Conservation (phyloP, 2,797 vertebrate species). For the Pipistrellus nathusii region DNA sequence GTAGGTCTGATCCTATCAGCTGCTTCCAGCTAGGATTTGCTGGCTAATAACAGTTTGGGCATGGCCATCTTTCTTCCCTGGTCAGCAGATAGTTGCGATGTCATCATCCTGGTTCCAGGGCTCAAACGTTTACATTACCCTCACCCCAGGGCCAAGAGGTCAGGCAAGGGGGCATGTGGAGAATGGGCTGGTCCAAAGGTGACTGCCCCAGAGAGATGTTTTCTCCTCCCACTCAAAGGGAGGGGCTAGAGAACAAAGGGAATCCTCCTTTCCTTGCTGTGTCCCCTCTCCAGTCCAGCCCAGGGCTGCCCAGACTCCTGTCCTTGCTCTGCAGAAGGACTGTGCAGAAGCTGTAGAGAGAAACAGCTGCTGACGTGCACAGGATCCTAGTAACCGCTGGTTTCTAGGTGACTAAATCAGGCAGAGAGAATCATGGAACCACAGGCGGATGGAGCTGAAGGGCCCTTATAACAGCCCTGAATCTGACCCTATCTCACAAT, state of each 20-base stretch:
- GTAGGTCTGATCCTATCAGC: conserved; percentile 8
- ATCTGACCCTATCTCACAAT: neutral
- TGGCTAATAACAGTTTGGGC: neutral
- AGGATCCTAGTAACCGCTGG: conserved; percentile 71
- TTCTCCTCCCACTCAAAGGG: neutral
- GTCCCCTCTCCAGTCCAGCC: neutral
- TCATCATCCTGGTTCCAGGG: neutral
- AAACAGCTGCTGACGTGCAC: conserved; percentile 17
- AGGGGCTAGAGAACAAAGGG: neutral
- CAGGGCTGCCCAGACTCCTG: neutral
- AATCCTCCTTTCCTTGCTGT: neutral
- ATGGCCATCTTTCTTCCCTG: neutral
- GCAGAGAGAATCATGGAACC: conserved; percentile 62
- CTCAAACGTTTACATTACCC: neutral
- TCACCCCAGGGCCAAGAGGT: neutral
- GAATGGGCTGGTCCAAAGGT: neutral
- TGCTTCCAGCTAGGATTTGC: neutral
- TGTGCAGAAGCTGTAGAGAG: conserved; percentile 17
- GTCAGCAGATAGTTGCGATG: neutral
- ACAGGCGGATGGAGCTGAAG: conserved; percentile 33
- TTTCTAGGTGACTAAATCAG: conserved; percentile 78
- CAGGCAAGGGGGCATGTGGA: neutral
- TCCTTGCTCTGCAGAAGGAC: neutral
- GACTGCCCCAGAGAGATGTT: neutral
- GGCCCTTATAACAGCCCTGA: conserved; percentile 18